Conservation (phyloP, 2,888 invertebrate genomes). For the Melieria picta region DNA sequence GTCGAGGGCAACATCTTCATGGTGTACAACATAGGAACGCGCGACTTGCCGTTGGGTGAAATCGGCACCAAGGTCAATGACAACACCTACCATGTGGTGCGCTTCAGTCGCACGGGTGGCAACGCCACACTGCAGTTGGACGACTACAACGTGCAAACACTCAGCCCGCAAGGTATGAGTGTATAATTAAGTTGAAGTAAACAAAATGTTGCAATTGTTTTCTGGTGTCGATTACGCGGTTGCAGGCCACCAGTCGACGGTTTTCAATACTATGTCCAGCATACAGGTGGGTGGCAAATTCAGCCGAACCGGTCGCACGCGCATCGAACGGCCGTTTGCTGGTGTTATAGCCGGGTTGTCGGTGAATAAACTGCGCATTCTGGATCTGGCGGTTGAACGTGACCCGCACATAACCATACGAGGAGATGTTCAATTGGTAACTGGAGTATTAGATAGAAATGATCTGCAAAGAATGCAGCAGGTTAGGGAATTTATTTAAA, state of each 20-base stretch:
- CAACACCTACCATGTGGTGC: conserved; percentile 91
- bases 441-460: conserved; percentile 78
- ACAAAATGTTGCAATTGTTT: not conserved
- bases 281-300: conserved; percentile 87
- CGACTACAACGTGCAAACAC: conserved; percentile 85
- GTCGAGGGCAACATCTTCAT: conserved; percentile 93
- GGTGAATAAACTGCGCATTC: conserved; percentile 83
- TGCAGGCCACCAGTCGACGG: conserved; percentile 82
- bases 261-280: conserved; percentile 92
- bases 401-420: conserved; percentile 80
- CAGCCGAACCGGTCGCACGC: conserved; percentile 69
- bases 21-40: conserved; percentile 94
- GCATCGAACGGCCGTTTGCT: conserved; percentile 82
- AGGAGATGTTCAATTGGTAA: conserved; percentile 85
- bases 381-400: conserved; percentile 86
- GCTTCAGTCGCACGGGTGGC: conserved; percentile 88
- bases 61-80: conserved; percentile 92
- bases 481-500: conserved; percentile 71
- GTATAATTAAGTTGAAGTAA: not conserved
- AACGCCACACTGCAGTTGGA: conserved; percentile 93
- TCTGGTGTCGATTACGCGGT: conserved; percentile 35
- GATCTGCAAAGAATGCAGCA: conserved; percentile 89
- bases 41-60: conserved; percentile 90
- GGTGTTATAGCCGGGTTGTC: conserved; percentile 92
- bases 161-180: conserved; percentile 82